Evolutionary conservation across 2,113 vertebrate genomes (phyloP).

Genomic region (Elaphurus davidianus): DNA sequence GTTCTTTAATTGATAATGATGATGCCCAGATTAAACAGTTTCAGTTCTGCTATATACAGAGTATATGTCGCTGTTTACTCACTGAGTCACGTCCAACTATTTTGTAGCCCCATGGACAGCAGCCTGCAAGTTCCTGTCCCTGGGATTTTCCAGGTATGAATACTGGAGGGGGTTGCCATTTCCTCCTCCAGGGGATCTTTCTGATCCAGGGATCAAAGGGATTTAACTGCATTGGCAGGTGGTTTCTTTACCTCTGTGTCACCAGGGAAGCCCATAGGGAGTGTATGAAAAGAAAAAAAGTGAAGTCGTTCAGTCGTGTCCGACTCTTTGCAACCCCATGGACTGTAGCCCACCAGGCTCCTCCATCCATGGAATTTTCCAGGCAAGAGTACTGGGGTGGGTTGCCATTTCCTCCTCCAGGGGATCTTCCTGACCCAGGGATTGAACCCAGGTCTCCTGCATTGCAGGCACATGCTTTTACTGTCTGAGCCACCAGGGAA

Average conservation of each 20-base stretch:
- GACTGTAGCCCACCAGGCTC: neutral
- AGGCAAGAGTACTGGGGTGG: neutral
- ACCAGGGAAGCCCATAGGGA: neutral
- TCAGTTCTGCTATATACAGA: neutral
- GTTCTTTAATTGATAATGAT: neutral
- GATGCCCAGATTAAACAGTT: neutral
- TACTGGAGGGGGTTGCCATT: neutral
- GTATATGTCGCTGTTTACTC: neutral
- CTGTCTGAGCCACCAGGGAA: neutral
- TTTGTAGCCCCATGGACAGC: neutral
- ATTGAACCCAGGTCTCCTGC: accelerated
- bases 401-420: neutral
- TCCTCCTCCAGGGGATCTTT: neutral
- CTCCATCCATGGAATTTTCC: neutral
- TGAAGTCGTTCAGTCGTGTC: neutral
- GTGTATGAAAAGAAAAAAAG: neutral
- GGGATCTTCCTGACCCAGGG: neutral
- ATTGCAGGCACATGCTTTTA: neutral
- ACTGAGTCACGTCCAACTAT: neutral
- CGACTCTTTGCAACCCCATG: neutral
- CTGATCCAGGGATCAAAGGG: neutral
- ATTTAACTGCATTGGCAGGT: neutral
- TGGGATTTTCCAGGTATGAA: neutral
- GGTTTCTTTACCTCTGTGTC: neutral
- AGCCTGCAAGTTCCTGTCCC: neutral